Conservation (phyloP, 2,888 invertebrate genomes). For the Agonopterix subpropinquella region DNA sequence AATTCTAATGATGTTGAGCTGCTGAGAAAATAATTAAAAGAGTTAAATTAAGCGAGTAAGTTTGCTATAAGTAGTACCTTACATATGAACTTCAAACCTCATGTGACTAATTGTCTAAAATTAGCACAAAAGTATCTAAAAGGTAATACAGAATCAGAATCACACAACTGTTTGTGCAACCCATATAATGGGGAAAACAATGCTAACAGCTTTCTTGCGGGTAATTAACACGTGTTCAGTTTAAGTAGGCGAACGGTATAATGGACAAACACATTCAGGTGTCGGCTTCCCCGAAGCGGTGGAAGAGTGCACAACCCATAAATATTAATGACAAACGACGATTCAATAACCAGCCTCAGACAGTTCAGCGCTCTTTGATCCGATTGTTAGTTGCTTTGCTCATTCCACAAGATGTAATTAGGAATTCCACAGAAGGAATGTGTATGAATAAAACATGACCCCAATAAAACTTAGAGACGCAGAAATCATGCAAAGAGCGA, state of each 20-base stretch:
- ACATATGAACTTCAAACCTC: too few species aligned
- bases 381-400: conserved; percentile 33
- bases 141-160: too few species aligned
- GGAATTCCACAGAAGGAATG: conserved; percentile 41
- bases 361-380: conserved; percentile 64
- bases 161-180: too few species aligned
- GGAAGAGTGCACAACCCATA: conserved; percentile 55
- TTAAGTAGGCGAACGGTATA: conserved; percentile 28
- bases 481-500: conserved; percentile 16
- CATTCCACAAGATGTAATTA: conserved; percentile 57
- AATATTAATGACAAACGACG: conserved; percentile 69
- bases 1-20: not conserved
- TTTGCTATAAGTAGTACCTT: too few species aligned
- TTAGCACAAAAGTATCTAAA: too few species aligned
- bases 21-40: not conserved
- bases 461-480: conserved; percentile 7
- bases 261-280: conserved; percentile 49
- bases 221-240: conserved; percentile 28
- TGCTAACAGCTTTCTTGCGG: conserved; percentile 14
- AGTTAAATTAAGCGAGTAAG: too few species aligned
- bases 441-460: conserved; percentile 40
- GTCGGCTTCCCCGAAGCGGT: conserved; percentile 54
- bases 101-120: too few species aligned
- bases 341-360: conserved; percentile 55
- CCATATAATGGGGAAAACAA: not conserved